These are phyloP conservation scores for Athetis lepigone DNA, from an alignment of 2,888 invertebrate species.

Conservation along the genomic window DNA sequence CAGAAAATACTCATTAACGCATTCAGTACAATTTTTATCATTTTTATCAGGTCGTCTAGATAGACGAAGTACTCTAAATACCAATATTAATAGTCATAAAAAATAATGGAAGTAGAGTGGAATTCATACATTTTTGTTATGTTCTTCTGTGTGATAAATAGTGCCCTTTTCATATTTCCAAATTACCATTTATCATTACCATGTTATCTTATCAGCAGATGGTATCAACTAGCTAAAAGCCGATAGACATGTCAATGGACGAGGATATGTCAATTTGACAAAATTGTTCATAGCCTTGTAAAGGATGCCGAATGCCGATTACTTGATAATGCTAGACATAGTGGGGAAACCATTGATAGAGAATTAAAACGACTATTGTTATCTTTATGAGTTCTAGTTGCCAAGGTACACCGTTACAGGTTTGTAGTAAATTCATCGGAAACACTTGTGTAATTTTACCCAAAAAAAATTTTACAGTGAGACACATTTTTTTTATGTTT, in stretches of 20 bases:
- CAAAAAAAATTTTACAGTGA: no score
- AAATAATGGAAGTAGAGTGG: conserved; percentile 1
- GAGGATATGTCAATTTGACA: conserved; percentile 26
- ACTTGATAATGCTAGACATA: neutral
- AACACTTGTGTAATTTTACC: no score
- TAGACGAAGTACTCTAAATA: neutral
- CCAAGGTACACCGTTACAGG: no score
- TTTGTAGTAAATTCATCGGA: no score
- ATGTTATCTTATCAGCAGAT: conserved; percentile 34
- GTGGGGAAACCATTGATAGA: neutral
- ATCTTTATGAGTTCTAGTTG: no score
- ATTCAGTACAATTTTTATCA: neutral
- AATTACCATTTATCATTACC: conserved; percentile 18
- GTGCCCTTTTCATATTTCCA: neutral
- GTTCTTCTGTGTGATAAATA: neutral
- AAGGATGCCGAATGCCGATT: conserved; percentile 1
- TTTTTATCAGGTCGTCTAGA: no score
- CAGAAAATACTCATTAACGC: neutral
- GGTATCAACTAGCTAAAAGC: conserved; percentile 36
- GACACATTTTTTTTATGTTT: no score
- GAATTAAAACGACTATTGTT: neutral
- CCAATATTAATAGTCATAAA: neutral
- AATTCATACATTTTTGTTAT: neutral
- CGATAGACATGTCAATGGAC: conserved; percentile 40
- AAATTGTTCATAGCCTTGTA: conserved; percentile 6